phyloP scores from a whole-genome alignment of 1,140 invertebrate genomes.

The Eupristina koningsbergeri region DNA sequence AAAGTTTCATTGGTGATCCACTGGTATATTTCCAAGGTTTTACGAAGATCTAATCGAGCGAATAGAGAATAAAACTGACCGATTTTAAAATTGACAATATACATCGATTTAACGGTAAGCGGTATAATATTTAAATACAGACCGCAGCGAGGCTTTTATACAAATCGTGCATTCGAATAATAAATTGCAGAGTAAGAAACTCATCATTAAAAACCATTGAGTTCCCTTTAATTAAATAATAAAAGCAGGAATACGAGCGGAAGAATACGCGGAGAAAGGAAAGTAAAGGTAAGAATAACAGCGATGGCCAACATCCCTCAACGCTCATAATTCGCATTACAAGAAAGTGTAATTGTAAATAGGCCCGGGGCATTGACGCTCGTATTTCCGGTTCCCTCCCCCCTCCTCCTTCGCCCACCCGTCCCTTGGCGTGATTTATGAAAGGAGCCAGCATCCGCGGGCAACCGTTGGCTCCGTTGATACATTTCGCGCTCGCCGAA shows the following conservation, averaged over 20 bases:
- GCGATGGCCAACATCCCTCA: not conserved
- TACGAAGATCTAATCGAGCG: not conserved
- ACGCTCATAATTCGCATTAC: conserved; percentile 10
- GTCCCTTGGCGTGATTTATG: not conserved
- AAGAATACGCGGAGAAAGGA: not conserved
- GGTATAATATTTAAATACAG: not conserved
- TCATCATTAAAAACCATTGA: not conserved
- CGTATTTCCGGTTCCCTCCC: not conserved
- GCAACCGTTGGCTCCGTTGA: conserved; percentile 6
- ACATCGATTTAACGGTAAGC: too few species aligned
- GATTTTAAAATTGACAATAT: too few species aligned
- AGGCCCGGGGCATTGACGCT: conserved; percentile 3
- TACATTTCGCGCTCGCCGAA: conserved; percentile 27
- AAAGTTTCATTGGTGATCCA: too few species aligned
- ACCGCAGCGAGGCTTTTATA: not conserved
- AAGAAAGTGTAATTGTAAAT: conserved; percentile 27
- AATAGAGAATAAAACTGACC: not conserved
- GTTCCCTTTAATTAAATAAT: conserved; percentile 18
- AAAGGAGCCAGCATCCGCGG: not conserved
- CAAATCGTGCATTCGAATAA: not conserved
- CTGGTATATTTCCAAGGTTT: too few species aligned
- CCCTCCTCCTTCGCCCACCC: not conserved
- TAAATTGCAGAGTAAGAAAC: conserved; percentile 8
- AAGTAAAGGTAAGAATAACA: not conserved
- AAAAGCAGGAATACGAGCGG: not conserved